Percentiles rank a stretch among this genome's conserved stretches.
These are phyloP conservation scores for Acipenser ruthenus DNA, from an alignment of 2,797 vertebrate genomes.

Conservation along the genomic window DNA sequence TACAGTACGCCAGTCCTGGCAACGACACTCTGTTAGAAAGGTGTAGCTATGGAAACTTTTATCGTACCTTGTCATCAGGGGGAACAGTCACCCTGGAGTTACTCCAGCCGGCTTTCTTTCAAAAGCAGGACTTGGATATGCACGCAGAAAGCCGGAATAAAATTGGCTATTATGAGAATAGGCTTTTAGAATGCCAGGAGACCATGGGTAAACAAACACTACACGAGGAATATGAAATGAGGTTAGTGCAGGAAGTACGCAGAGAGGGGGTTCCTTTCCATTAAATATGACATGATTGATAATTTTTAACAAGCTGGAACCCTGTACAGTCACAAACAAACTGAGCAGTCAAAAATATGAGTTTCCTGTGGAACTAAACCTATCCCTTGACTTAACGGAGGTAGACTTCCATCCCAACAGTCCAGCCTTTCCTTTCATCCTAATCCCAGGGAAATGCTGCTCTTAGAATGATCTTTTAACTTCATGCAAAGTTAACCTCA, in stretches of 20 bases:
- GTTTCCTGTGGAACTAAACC: too few species aligned
- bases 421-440: too few species aligned
- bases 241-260: background rate
- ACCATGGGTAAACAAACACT: background rate
- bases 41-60: conserved; percentile 32
- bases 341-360: too few species aligned
- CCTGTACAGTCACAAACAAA: too few species aligned
- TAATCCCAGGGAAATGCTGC: too few species aligned
- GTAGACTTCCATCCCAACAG: too few species aligned
- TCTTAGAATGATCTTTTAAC: too few species aligned
- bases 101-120: conserved; percentile 13
- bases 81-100: conserved; percentile 11
- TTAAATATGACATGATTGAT: background rate
- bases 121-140: conserved; percentile 3
- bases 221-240: background rate
- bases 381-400: too few species aligned
- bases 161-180: too few species aligned
- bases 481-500: too few species aligned
- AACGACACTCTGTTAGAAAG: background rate
- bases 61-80: conserved; percentile 12
- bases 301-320: too few species aligned
- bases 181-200: too few species aligned
- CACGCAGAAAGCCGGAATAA: background rate
- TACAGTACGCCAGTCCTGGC: background rate
- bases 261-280: background rate